Conservation (phyloP, 2,113 vertebrate species). For the Gavia stellata region DNA sequence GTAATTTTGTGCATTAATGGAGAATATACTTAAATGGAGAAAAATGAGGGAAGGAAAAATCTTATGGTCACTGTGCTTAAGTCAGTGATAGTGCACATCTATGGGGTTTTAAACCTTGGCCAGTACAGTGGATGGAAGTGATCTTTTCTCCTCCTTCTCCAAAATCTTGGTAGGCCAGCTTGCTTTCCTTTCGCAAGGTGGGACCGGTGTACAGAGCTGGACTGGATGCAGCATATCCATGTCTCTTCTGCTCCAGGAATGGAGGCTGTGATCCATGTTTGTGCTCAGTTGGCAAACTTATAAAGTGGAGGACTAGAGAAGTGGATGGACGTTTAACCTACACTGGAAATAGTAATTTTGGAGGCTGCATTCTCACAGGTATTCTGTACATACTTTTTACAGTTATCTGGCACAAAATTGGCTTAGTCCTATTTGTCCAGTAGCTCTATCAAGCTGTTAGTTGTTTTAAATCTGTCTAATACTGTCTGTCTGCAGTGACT, state of each 20-base stretch:
- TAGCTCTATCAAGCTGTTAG: neutral
- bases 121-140: neutral
- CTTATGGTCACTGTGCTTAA: neutral
- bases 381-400: neutral
- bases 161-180: neutral
- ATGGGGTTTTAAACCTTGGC: neutral
- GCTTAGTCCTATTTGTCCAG: neutral
- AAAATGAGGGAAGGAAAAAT: slow-evolving; percentile 27
- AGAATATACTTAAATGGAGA: slow-evolving; percentile 10
- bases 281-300: neutral
- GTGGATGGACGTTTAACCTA: neutral
- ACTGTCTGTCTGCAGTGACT: neutral
- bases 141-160: neutral
- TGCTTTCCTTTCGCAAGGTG: neutral
- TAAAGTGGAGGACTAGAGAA: neutral
- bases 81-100: neutral
- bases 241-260: neutral
- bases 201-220: neutral
- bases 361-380: neutral
- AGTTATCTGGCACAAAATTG: neutral
- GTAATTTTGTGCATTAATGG: slow-evolving; percentile 46
- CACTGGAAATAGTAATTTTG: neutral
- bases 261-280: neutral
- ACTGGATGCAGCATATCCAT: neutral
- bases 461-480: neutral